Evolutionary conservation across 2,888 invertebrate genomes (phyloP).

Genomic region (Cerceris ruficornis): DNA sequence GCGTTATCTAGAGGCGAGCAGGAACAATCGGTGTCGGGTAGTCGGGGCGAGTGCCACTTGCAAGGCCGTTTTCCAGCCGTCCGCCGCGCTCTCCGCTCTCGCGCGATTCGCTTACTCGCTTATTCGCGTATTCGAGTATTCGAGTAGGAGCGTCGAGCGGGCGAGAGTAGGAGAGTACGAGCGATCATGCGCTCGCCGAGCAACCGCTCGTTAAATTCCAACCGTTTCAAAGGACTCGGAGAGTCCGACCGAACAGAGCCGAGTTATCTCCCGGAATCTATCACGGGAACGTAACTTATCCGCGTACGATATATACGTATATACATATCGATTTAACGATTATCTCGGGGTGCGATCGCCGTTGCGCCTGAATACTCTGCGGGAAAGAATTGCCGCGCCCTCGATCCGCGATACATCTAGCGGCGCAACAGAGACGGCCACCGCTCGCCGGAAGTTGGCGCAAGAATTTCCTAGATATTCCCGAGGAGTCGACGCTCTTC

Average conservation of each 20-base stretch:
- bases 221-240: neutral
- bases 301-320: neutral
- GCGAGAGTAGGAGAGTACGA: neutral
- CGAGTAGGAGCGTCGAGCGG: neutral
- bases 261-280: conserved; percentile 16
- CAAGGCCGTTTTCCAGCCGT: neutral
- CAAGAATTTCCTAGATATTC: neutral
- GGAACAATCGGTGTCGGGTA: conserved; percentile 13
- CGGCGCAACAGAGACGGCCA: too few relatives aligned
- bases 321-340: neutral
- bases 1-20: conserved; percentile 32
- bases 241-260: neutral
- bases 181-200: too few relatives aligned
- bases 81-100: neutral
- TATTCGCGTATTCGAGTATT: neutral
- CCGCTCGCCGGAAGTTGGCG: neutral
- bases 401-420: neutral
- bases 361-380: conserved; percentile 12
- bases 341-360: conserved; percentile 7
- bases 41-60: neutral
- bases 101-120: neutral
- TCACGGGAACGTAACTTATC: conserved; percentile 4
- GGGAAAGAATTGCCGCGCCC: conserved; percentile 13
- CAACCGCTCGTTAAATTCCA: too few relatives aligned
- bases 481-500: neutral